Base-by-base conservation (phyloP, 2,888 invertebrate genomes). In the Meiosimyza platycephala region DNA sequence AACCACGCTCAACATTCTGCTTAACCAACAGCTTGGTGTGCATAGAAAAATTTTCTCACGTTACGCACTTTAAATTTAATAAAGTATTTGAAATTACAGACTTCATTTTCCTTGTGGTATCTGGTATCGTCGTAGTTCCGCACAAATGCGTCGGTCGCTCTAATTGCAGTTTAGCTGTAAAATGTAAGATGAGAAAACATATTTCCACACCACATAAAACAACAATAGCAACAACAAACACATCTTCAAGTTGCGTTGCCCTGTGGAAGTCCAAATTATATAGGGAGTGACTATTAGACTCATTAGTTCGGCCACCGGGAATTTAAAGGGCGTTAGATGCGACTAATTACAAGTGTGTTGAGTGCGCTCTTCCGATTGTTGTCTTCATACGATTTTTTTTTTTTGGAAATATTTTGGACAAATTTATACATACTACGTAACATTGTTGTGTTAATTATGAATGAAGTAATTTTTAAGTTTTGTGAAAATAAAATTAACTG, bases 281-380 rank as follows among this genome's bases (percentile, higher is more conserved):
- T 18, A 57, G 66, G 66, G 66, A 60, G 66, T 68, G 68, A 52
- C 60, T 47, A 59, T 60, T 60, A 60, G 16, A 33, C 50, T 66
- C 65, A 72, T 72, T 66, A 72, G 51, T 72, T 50, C 57, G 71
- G 65, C 71, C 71, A 71, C 71, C 65, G 60, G 64, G 51, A 54
- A 57, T 50, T 28, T 28, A 15, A 22, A 18, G 68, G 68, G 68
- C 68, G 68, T 68, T 50, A 16, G 11, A 68, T 57, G 59, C 40
- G 57, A 22, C 68, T 68, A 68, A 68, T 68, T 68, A 68, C 54
- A 13, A 66, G 28, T 40, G 40, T 40, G 40, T 40, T 40, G 40
- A 40, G 40, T 40, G 40, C 40, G 40, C 40, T 40, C 40, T 40
- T 40, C 40, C 40, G 40, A 40, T 40, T 40, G 40, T 40, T 40